Evolutionary conservation across 1,140 invertebrate species (phyloP).

Genomic region (Teleogryllus occipitalis): DNA sequence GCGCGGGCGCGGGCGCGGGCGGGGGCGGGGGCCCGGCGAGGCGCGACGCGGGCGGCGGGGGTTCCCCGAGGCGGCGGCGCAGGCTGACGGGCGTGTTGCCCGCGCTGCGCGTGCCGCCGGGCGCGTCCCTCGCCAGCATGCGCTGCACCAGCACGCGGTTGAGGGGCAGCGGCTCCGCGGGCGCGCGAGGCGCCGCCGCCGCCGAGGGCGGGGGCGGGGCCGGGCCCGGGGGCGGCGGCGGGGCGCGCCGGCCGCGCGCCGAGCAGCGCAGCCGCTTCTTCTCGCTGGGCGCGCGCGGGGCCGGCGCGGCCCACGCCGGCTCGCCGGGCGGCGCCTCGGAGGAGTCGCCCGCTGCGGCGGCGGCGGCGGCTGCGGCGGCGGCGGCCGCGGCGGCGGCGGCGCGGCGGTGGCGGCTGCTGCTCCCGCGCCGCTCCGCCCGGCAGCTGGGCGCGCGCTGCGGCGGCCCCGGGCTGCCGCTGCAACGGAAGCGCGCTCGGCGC

Average conservation of each 20-base stretch:
- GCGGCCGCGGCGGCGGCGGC: neutral
- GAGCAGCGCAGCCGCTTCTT: neutral
- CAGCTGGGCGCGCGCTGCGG: neutral
- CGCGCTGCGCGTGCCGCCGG: neutral
- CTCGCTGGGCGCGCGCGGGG: conserved; percentile 1
- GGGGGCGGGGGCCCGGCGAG: neutral
- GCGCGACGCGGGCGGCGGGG: neutral
- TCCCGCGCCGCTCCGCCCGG: too few species aligned
- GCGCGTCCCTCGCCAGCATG: neutral
- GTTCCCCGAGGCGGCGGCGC: neutral
- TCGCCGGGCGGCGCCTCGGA: neutral
- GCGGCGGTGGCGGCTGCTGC: neutral
- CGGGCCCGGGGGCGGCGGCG: too few species aligned
- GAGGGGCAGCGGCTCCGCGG: neutral
- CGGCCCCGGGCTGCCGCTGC: neutral
- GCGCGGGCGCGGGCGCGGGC: too few species aligned
- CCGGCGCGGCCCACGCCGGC: neutral
- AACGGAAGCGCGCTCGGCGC: neutral
- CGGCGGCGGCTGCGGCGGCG: neutral
- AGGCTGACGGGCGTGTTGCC: neutral
- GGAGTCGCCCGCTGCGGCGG: neutral
- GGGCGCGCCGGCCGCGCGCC: neutral
- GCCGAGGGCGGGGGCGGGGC: too few species aligned
- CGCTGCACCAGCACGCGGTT: neutral
- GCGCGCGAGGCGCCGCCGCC: too few species aligned